Evolutionary conservation across 2,888 invertebrate genomes (phyloP), one percentile per base, ranked within the genome.

Genomic region (Erebia aethiops): DNA sequence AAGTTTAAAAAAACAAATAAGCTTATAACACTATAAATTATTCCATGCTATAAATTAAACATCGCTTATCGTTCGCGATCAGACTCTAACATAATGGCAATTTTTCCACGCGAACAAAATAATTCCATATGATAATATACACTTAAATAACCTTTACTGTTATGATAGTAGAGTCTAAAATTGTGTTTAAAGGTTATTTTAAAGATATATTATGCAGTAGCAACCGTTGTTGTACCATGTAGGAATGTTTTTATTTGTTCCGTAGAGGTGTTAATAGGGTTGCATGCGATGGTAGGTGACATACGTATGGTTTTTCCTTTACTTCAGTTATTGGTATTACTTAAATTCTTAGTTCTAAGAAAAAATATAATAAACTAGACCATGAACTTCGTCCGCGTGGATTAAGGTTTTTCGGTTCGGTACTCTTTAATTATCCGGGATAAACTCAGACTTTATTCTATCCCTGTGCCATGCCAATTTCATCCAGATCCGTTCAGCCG

Each of bases 41-140:
- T 58, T 21, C n/a, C 58, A 58, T 3, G 60, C 60, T 60, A 60
- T 60, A 41, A 60, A 60, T 58, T 58, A 26, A 41, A 7, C 16
- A 9, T 11, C 41, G n/a, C 41, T 60, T 60, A 60, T 60, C 60
- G 60, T 43, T 16, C 60, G 43, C 60, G 10, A 60, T 60, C 60
- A 60, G 41, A 60, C 41, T 1, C 16, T 3, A 7, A 9, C 41
- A 16, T 43, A n/a, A n/a, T 43, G n/a, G 60, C 60, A 60, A 60
- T 60, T 60, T 60, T 60, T 60, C 60, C 60, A 60, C 43, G 41
- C 60, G 16, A 60, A 60, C 60, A 60, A 60, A 60, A 60, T 60
- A 60, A 60, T 41, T 41, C 41, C 60, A 43, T 57, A 57, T 26
- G 5, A 58, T 16, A 41, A n/a, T 35, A 10, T 7, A 1, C n/a